Conservation (phyloP, 2,797 vertebrate species). For the Amazona ochrocephala region DNA sequence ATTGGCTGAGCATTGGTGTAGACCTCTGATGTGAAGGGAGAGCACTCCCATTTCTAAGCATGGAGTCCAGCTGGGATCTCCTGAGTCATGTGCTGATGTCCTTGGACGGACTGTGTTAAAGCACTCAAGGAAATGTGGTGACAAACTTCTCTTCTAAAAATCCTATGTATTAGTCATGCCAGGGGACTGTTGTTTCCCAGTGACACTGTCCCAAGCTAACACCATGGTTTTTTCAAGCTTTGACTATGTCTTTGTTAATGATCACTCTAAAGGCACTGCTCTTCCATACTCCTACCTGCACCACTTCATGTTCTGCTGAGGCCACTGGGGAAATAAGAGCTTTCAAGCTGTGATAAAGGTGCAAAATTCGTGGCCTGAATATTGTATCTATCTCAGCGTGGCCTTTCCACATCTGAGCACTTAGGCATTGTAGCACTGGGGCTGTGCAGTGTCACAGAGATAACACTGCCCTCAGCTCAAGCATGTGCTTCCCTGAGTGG, state of each 20-base stretch:
- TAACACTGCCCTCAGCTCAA: not conserved
- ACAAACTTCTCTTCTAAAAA: not conserved
- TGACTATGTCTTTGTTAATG: not conserved
- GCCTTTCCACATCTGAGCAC: not conserved
- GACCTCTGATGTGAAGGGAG: not conserved
- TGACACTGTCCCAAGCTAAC: not conserved
- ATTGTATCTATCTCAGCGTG: not conserved
- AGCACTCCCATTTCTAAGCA: not conserved
- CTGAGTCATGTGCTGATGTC: not conserved
- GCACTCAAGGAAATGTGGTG: not conserved
- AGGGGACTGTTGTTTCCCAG: not conserved
- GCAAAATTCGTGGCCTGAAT: not conserved
- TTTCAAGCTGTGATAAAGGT: not conserved
- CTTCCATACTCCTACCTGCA: not conserved
- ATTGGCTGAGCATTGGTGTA: accelerated
- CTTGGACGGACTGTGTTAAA: not conserved
- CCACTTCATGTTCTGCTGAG: not conserved
- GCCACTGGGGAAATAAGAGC: not conserved
- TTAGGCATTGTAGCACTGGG: accelerated
- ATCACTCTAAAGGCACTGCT: not conserved
- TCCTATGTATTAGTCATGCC: not conserved
- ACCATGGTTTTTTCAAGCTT: not conserved
- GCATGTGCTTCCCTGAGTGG: not conserved
- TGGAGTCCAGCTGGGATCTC: not conserved
- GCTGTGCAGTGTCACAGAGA: not conserved